These are phyloP conservation scores for Petrolisthes cinctipes DNA, from an alignment of 2,888 invertebrate species.

Conservation along the genomic window DNA sequence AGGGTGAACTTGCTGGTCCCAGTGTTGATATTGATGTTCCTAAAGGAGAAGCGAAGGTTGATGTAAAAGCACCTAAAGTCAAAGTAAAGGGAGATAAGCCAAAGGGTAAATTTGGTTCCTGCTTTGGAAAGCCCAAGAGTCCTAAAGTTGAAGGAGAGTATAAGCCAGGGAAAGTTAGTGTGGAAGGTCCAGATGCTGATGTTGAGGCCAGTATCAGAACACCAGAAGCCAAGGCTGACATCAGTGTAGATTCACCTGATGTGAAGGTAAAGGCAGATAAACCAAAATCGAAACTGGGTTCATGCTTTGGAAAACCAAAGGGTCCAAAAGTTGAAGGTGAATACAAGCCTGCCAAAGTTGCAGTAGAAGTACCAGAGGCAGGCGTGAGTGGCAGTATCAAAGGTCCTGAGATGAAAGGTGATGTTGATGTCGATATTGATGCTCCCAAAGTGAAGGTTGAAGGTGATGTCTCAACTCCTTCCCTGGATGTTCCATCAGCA, in stretches of 20 bases:
- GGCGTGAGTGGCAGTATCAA: background rate
- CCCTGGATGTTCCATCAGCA: slow-evolving; percentile 6
- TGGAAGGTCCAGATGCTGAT: slow-evolving; percentile 26
- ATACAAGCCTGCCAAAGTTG: slow-evolving; percentile 23
- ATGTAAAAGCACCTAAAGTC: slow-evolving; percentile 24
- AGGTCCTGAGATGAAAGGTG: slow-evolving; percentile 18
- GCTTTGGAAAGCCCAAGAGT: slow-evolving; percentile 47
- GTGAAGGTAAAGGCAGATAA: slow-evolving; percentile 20
- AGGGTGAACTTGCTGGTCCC: slow-evolving; percentile 28
- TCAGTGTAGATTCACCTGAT: slow-evolving; percentile 24
- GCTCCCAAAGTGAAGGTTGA: slow-evolving; percentile 22
- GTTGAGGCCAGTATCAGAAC: slow-evolving; percentile 9
- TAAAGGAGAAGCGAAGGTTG: slow-evolving; percentile 21
- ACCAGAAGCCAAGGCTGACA: slow-evolving; percentile 14
- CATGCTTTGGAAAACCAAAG: slow-evolving; percentile 40
- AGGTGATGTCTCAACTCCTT: slow-evolving; percentile 7
- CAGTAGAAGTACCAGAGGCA: slow-evolving; percentile 27
- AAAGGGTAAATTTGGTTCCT: slow-evolving; percentile 46
- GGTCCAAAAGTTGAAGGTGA: slow-evolving; percentile 14
- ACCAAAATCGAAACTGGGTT: slow-evolving; percentile 29
- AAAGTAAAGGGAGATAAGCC: slow-evolving; percentile 41
- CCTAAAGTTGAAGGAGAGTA: slow-evolving; percentile 47
- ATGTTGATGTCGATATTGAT: slow-evolving; percentile 13
- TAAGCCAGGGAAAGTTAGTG: slow-evolving; percentile 35
- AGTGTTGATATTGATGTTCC: slow-evolving; percentile 31